Percentiles rank a stretch among this genome's conserved stretches.
Evolutionary conservation across 2,113 vertebrate genomes (phyloP).

Genomic region (Cavia porcellus): DNA sequence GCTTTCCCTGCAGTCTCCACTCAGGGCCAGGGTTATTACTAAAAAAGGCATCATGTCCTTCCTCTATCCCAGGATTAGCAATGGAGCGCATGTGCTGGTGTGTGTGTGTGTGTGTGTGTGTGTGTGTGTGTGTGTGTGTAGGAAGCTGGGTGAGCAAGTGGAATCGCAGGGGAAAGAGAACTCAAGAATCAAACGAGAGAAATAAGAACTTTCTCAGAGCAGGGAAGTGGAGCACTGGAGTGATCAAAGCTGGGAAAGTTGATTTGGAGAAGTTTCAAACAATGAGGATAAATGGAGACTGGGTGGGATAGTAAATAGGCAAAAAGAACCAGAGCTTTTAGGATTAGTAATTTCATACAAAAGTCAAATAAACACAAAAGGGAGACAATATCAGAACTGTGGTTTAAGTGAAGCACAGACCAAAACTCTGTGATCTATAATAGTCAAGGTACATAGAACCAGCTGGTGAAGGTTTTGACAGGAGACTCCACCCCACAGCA

Average conservation of each 20-base stretch:
- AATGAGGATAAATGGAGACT: background rate
- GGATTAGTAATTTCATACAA: background rate
- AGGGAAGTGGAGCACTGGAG: background rate
- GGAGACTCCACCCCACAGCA: background rate
- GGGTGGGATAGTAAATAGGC: background rate
- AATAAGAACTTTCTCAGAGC: background rate
- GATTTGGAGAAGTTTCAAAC: background rate
- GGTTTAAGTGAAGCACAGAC: background rate
- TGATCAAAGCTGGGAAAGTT: background rate
- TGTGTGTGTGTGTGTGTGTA: background rate
- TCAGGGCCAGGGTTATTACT: background rate
- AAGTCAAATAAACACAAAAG: constrained; percentile 33
- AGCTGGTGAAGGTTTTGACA: background rate
- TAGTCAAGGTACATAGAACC: background rate
- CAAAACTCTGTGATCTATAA: constrained; percentile 3
- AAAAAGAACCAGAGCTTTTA: background rate
- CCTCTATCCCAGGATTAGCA: background rate
- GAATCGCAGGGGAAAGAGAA: background rate
- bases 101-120: background rate
- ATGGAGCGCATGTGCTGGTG: background rate
- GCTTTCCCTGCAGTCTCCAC: background rate
- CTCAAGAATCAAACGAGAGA: background rate
- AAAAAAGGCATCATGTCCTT: background rate
- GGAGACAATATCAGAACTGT: background rate
- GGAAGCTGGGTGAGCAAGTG: background rate